Evolutionary conservation across 2,888 invertebrate species (phyloP).

Genomic region (Xestobium rufovillosum): DNA sequence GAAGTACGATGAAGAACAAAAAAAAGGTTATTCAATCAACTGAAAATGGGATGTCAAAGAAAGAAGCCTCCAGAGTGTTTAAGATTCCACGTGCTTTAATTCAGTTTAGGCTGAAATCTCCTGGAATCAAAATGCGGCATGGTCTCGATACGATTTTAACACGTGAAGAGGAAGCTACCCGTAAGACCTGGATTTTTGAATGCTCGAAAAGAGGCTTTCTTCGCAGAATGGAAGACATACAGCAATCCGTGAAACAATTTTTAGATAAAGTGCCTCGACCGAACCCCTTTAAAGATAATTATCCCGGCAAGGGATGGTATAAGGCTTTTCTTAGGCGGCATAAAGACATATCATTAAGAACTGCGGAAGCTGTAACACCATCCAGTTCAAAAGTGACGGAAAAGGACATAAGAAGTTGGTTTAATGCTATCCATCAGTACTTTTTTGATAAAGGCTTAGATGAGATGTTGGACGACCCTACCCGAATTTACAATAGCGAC

Average conservation of each 20-base stretch:
- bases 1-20: too few relatives aligned
- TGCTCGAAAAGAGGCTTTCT: slow-evolving; percentile 19
- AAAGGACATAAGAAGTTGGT: slow-evolving; percentile 15
- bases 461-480: slow-evolving; percentile 29
- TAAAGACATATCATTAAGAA: slow-evolving; percentile 13
- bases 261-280: slow-evolving; percentile 13
- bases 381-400: too few relatives aligned
- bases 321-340: slow-evolving; percentile 20
- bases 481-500: slow-evolving; percentile 32
- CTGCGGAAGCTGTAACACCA: slow-evolving; percentile 21
- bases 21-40: too few relatives aligned
- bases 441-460: slow-evolving; percentile 19
- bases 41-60: too few relatives aligned
- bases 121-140: slow-evolving; percentile 8
- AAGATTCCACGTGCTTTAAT: too few relatives aligned
- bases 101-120: too few relatives aligned
- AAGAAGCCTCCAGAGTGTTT: too few relatives aligned
- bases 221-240: slow-evolving; percentile 17
- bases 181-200: slow-evolving; percentile 18
- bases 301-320: slow-evolving; percentile 21
- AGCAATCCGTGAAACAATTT: slow-evolving; percentile 17
- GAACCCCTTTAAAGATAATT: slow-evolving; percentile 22
- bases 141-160: slow-evolving; percentile 16
- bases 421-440: slow-evolving; percentile 12
- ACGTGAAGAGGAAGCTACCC: slow-evolving; percentile 16